These are phyloP conservation scores for Zoanthus solanderi DNA, from an alignment of 92 coral and sea anemone species.

Conservation along the genomic window DNA sequence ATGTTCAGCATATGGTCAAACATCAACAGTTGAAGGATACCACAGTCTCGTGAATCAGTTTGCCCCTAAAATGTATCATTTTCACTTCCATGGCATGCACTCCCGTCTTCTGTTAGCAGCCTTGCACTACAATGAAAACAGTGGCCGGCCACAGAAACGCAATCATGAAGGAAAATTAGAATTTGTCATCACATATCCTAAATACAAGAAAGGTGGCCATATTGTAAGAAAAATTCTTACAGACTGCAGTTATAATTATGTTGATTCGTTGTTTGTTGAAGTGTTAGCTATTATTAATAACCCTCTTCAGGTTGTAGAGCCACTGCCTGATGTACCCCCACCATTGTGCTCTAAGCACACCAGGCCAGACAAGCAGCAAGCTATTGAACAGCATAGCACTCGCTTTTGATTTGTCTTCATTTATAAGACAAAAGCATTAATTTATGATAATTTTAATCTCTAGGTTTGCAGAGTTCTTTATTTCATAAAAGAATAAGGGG, in stretches of 20 bases:
- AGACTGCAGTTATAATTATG: constrained; percentile 1
- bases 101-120: not conserved
- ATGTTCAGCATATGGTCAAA: not conserved
- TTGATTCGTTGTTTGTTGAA: not conserved
- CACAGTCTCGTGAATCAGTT: not conserved
- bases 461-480: not conserved
- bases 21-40: not conserved
- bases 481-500: not conserved
- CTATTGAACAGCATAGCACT: not conserved
- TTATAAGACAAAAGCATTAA: not conserved
- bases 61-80: not conserved
- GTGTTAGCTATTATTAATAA: not conserved
- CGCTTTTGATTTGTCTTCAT: not conserved
- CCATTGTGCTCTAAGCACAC: constrained; percentile 6
- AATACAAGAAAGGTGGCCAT: constrained; percentile 7
- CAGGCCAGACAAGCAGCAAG: constrained; percentile 3
- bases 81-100: not conserved
- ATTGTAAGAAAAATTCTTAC: not conserved
- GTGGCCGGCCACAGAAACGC: constrained; percentile 4
- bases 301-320: not conserved
- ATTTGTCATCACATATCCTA: not conserved
- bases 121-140: constrained; percentile 15
- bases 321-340: not conserved
- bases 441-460: not conserved
- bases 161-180: not conserved